Evolutionary conservation across 2,797 vertebrate genomes (phyloP), one percentile per base, ranked within the genome.

Genomic region (Epinephelus awoara): DNA sequence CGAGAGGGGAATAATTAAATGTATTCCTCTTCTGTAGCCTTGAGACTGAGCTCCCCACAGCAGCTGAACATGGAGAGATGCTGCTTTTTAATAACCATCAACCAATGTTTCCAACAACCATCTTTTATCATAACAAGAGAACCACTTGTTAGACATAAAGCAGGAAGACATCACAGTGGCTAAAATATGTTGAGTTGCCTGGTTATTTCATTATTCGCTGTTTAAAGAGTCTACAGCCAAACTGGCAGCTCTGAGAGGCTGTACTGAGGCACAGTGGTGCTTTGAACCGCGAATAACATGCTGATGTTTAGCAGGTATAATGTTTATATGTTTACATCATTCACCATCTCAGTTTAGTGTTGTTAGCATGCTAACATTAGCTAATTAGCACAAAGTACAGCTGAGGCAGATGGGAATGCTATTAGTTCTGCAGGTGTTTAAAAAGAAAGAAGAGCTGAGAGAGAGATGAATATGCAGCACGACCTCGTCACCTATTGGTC

Each of bases 1-100:
- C 49, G 46, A 63, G 78, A 85, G 68, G 62, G 68, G 75, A 75
- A 80, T 87, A 79, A 90, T 88, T 88, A 88, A 85, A 87, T 67
- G 68, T 84, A 71, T 75, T 89, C 73, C 77, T 83, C 80, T 83
- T 67, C 76, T 79, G 67, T 67, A 52, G 50, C 55, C 51, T 72
- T 21, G 8, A 29, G 64, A 34, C 68, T n/a, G 8, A 78, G 71
- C 49, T 75, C 68, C 64, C 29, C n/a, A 52, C 11, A 9, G 65
- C 75, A 75, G 79, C 58, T 68, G 65, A 84, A 70, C 66, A 56
- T 51, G 29, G 17, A 25, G 66, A 68, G 56, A 76, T 50, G 12
- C 27, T 59, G 21, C 65, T 64, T 79, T 75, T 67, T 47, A 64
- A 47, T 29, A 58, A 44, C 27, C 15, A 57, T 56, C 34, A 56